Base-by-base conservation (phyloP, 2,113 vertebrate species). In the Larimichthys crocea region DNA sequence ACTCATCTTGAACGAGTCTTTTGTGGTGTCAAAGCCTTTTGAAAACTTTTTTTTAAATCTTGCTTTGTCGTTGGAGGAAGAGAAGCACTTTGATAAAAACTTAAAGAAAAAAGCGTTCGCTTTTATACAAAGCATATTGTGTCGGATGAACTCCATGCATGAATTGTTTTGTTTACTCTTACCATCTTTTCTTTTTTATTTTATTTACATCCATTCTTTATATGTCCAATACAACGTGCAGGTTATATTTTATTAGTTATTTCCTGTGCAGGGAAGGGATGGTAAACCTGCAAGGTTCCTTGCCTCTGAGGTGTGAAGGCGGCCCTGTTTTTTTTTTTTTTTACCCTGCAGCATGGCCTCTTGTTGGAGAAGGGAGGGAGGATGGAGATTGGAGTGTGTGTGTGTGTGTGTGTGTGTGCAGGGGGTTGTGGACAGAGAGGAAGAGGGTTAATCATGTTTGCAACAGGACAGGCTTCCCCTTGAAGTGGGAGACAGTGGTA, bases 401-500 rank as follows among this genome's bases (percentile, higher is more conserved):
- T 40, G 29, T 31, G 29, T 26, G 26, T 26, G 26, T 26, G 35
- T 40, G 7, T 40, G 35, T 84, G 86, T 55, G 72, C 64, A 55
- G 64, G 42, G 76, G 82, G 50, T 12, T 79, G 84, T 53, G 74
- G 68, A 79, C 70, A 60, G 57, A 84, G 83, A 89, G 81, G 86
- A 89, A 93, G 77, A 90, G 82, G 82, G 91, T 93, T 93, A 94
- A 94, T 94, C 89, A 86, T 83, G 92, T 94, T 93, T 94, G 92
- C 87, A 92, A 94, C 92, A 93, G 93, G 89, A 90, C 85, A 89
- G 88, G 87, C 89, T 92, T 92, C 85, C 90, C 94, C 94, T 96
- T 95, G 92, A 96, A 95, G 94, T 93, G 67, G 83, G 80, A 95
- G 94, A 95, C 94, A 95, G 92, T 88, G 86, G 88, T 94, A 94